A percentile compares a stretch with the other conserved stretches of the same genome.
Evolutionary conservation across 1,140 invertebrate species (phyloP).

Genomic region (Diploscapter pachys): DNA sequence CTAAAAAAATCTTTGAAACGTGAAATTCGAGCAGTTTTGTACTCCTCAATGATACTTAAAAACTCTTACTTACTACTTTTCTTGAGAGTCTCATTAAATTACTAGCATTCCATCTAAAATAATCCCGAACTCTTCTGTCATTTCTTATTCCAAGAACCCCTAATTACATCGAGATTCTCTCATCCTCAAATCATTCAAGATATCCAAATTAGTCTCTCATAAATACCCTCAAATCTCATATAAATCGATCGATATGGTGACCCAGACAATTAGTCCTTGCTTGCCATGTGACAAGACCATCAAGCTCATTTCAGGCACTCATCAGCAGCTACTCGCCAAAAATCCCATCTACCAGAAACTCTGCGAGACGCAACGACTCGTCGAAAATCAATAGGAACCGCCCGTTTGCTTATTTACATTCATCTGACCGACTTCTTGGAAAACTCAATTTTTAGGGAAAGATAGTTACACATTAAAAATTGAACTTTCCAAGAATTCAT

Average conservation of each 20-base stretch:
- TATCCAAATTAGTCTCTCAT: neutral
- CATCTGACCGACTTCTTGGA: too few species aligned
- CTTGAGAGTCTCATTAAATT: neutral
- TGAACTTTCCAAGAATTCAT: too few species aligned
- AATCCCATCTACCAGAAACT: constrained; percentile 77
- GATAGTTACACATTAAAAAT: too few species aligned
- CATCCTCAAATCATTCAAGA: neutral
- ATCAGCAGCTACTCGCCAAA: constrained; percentile 72
- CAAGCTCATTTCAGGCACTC: constrained; percentile 17
- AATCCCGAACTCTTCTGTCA: too few species aligned
- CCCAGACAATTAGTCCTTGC: neutral
- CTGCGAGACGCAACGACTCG: constrained; percentile 50
- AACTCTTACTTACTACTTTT: neutral
- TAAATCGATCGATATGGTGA: neutral
- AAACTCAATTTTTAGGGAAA: too few species aligned
- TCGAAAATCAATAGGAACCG: constrained; percentile 28
- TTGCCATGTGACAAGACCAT: neutral
- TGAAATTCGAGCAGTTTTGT: too few species aligned
- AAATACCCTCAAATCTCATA: neutral
- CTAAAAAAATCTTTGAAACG: too few species aligned
- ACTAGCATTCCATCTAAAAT: too few species aligned
- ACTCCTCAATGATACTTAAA: too few species aligned
- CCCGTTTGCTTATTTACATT: too few species aligned
- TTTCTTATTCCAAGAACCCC: neutral
- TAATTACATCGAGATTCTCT: neutral